Base-by-base conservation (phyloP, 2,113 vertebrate genomes). In the Pseudopipra pipra region DNA sequence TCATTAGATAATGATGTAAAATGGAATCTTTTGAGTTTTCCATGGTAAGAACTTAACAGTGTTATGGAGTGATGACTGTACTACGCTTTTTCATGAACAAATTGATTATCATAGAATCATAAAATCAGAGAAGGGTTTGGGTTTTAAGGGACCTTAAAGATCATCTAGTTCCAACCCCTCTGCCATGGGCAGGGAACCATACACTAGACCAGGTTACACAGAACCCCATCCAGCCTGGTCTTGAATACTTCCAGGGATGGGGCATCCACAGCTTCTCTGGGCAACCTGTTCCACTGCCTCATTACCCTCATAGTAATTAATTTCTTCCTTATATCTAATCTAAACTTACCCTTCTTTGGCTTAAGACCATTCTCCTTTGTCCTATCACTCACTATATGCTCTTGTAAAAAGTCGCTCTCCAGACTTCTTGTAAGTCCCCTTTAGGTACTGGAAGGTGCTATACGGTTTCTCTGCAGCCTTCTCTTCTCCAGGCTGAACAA, bases 301-400 rank as follows among this genome's bases (percentile, higher is more conserved):
- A 49, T 17, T 5, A 27, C 25, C 1, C 1, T 31, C n/a, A 79
- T 5, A 2, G 0, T 35, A 55, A 63, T 27, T 1, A 35, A 65
- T 43, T 80, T 88, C 25, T 65, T 65, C 9, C 11, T 66, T 37
- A 12, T 31, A 14, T 22, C 25, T 49, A 22, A 49, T 22, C 20
- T 21, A 21, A 72, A 35, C 5, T 8, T 2, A 49, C 3, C 4
- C 7, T 73, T 22, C 31, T 35, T 31, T 18, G 21, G 7, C 47
- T 56, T 19, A 43, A 19, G 17, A 6, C 13, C 21, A 13, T 51
- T 56, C 14, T 2, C 6, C 9, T 44, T 27, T 25, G 12, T 31
- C 54, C 4, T 35, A 43, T 51, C 35, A 22, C 14, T 51, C 35
- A 22, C 14, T 65, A 19, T 7, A 65, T 18, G 15, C 0, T 35